Conservation (phyloP, 2,888 invertebrate genomes). For the Sminthurinus aureus region DNA sequence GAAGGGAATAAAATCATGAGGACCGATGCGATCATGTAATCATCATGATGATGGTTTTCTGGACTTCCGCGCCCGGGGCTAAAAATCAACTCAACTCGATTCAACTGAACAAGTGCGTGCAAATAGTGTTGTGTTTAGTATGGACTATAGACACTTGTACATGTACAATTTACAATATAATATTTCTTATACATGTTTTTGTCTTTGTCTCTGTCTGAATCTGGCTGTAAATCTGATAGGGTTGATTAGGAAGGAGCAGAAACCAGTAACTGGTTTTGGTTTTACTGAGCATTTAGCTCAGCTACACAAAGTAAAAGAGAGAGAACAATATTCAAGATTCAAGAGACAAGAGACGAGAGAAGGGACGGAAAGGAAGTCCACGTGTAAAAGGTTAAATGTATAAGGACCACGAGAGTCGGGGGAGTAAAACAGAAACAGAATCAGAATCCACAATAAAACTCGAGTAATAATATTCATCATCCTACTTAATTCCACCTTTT, state of each 20-base stretch:
- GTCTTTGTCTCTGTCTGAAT: neutral
- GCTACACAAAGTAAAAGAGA: neutral
- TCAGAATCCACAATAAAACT: too few relatives aligned
- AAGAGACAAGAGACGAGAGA: neutral
- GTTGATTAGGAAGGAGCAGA: neutral
- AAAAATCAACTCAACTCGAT: neutral
- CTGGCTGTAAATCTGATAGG: neutral
- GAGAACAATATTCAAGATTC: too few relatives aligned
- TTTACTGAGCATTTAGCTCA: neutral
- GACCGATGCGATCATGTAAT: too few relatives aligned
- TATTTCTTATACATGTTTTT: too few relatives aligned
- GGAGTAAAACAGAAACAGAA: too few relatives aligned
- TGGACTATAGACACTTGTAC: neutral
- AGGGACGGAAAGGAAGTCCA: neutral
- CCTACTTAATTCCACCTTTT: neutral
- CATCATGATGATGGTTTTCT: neutral
- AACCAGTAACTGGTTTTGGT: neutral
- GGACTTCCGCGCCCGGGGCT: constrained; percentile 21
- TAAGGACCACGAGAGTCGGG: too few relatives aligned
- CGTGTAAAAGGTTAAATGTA: too few relatives aligned
- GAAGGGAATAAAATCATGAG: constrained; percentile 2
- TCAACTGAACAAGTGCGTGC: neutral
- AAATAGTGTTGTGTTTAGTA: neutral
- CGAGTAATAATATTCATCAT: too few relatives aligned
- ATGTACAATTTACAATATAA: too few relatives aligned